These are phyloP conservation scores for Agapornis roseicollis DNA, from an alignment of 2,113 vertebrate species.

Conservation along the genomic window DNA sequence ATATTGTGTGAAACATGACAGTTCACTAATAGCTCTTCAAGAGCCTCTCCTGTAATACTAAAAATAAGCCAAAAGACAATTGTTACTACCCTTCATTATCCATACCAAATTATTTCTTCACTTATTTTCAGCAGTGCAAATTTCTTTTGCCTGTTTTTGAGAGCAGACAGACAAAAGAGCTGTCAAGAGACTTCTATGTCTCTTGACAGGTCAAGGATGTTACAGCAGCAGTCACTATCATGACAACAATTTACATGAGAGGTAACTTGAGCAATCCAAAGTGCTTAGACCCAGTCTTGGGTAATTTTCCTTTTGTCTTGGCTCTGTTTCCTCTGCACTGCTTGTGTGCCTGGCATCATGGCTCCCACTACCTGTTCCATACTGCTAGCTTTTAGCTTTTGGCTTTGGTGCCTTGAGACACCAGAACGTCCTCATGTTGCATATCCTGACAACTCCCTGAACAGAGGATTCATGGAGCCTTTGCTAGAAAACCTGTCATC, in stretches of 20 bases:
- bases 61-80: neutral
- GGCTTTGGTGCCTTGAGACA: neutral
- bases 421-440: neutral
- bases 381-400: neutral
- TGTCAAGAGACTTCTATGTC: neutral
- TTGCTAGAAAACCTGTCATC: neutral
- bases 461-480: neutral
- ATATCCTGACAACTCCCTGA: neutral
- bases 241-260: neutral
- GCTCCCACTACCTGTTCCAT: neutral
- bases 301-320: neutral
- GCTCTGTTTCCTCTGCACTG: neutral
- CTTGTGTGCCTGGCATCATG: fast-evolving
- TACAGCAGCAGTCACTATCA: neutral
- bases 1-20: neutral
- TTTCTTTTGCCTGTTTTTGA: neutral
- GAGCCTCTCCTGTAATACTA: neutral
- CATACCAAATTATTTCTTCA: neutral
- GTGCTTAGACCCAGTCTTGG: neutral
- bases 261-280: neutral
- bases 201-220: neutral
- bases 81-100: neutral
- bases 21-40: neutral
- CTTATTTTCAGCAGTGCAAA: neutral
- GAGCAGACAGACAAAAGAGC: neutral